These are phyloP conservation scores for Grallaria varia DNA, from an alignment of 2,113 vertebrate species.

Conservation along the genomic window DNA sequence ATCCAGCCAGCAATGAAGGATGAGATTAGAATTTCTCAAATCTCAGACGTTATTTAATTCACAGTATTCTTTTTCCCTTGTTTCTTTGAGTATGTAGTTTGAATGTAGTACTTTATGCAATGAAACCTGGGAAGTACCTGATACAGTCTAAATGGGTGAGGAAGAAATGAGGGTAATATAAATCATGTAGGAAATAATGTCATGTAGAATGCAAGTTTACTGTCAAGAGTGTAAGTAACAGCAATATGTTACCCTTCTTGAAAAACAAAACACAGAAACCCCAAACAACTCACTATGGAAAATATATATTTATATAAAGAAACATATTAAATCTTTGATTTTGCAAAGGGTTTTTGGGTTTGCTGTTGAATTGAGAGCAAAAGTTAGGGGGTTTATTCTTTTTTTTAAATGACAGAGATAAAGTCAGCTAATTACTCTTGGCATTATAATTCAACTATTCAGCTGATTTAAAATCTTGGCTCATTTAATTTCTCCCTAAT, in stretches of 20 bases:
- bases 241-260: neutral
- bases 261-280: neutral
- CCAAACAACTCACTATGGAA: neutral
- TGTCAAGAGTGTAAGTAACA: neutral
- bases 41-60: neutral
- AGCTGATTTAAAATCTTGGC: neutral
- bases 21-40: neutral
- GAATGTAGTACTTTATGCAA: neutral
- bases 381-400: neutral
- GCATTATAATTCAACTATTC: neutral
- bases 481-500: neutral
- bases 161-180: neutral
- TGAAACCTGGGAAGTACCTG: neutral
- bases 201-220: neutral
- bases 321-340: neutral
- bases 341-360: neutral
- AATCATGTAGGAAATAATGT: neutral
- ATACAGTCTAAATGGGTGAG: neutral
- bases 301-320: no score
- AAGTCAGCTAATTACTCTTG: neutral
- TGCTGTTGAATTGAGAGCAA: neutral
- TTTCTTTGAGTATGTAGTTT: neutral
- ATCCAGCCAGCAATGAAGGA: neutral
- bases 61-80: neutral
- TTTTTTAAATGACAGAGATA: neutral